phyloP scores from a whole-genome alignment of 2,888 invertebrate species.

The Tetragonula carbonaria region DNA sequence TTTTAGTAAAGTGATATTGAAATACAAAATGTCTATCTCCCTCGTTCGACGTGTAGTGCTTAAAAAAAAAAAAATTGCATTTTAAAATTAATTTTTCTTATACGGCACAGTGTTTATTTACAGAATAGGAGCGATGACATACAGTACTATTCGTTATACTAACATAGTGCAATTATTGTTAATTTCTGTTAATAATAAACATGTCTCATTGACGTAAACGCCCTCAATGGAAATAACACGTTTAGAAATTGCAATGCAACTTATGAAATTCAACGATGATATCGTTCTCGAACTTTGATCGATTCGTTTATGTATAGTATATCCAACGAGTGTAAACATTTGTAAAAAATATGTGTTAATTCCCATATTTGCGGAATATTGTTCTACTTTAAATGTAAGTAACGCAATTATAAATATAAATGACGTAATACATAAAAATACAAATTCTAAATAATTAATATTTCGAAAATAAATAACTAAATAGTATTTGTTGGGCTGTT shows the following conservation, averaged over 20 bases:
- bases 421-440: background rate
- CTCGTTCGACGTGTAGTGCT: background rate
- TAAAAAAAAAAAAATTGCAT: background rate
- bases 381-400: background rate
- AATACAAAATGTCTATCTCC: background rate
- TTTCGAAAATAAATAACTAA: background rate
- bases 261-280: background rate
- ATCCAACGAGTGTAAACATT: background rate
- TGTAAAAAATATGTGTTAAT: background rate
- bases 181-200: slow-evolving; percentile 79
- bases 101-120: slow-evolving; percentile 83
- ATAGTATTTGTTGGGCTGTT: background rate
- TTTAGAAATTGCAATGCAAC: background rate
- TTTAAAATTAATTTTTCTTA: slow-evolving; percentile 68
- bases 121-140: slow-evolving; percentile 83
- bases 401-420: background rate
- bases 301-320: background rate
- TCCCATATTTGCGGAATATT: background rate
- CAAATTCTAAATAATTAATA: background rate
- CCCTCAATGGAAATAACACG: slow-evolving; percentile 47
- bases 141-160: slow-evolving; percentile 81
- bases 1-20: slow-evolving; percentile 36
- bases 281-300: background rate
- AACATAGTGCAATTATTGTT: slow-evolving; percentile 81
- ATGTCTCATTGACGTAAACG: slow-evolving; percentile 47